Evolutionary conservation across 2,113 vertebrate genomes (phyloP), one percentile per base, ranked within the genome.

Genomic region (Zeus faber): DNA sequence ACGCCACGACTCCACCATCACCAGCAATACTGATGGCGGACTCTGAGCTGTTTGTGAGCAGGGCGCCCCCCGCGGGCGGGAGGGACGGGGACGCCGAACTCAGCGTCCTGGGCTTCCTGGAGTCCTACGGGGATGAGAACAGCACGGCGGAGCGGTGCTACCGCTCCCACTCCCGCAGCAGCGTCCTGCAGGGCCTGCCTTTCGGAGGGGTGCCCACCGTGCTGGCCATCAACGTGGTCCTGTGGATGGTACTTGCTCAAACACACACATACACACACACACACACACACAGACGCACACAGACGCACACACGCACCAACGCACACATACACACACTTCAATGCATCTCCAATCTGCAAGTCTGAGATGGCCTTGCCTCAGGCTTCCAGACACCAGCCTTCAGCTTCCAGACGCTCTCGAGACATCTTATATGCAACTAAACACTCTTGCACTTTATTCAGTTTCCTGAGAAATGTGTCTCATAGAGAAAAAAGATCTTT

Each of bases 131-230:
- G 47, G 79, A 84, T 3, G 82, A 39, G 22, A 97, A 95, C 85
- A 73, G 81, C 59, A 90, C 93, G 0, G 79, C 43, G 1, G 85
- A 91, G 0, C 85, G 88, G 21, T 99, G 97, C 65, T 98, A 94
- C 74, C 88, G 71, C 0, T 79, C 91, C 0, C 92, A 85, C 23
- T 90, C 93, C 9, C 92, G 23, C 70, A 96, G 87, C 85, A 94
- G 92, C 0, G 95, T 99, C 54, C 92, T 98, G 41, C 92, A 95
- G 76, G 97, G 96, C 1, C 88, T 97, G 77, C 93, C 96, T 0
- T 97, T 98, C 0, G 97, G 96, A 0, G 96, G 97, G 0, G 85
- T 99, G 50, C 97, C 96, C 54, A 98, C 95, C 0, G 95, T 99
- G 48, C 91, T 99, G 0, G 51, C 87, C 71, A 89, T 98, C 78